These are phyloP conservation scores for Serranochromis macrocephalus DNA, from an alignment of 2,113 vertebrate species.

Conservation along the genomic window DNA sequence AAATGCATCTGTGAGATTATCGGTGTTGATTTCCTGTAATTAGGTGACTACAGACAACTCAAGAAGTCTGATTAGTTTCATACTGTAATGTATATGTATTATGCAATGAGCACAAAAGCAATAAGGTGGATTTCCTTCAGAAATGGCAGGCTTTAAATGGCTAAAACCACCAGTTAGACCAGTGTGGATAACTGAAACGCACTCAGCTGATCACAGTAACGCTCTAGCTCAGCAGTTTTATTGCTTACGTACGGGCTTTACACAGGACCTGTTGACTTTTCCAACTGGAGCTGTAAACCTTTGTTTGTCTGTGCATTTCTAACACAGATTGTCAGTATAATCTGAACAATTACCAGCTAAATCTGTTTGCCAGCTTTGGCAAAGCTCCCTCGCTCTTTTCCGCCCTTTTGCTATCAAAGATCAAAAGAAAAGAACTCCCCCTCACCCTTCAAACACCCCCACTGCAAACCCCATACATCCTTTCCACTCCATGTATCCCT, in stretches of 20 bases:
- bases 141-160: background rate
- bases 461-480: constrained; percentile 17
- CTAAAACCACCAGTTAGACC: constrained; percentile 17
- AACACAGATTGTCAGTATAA: constrained; percentile 71
- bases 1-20: background rate
- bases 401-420: constrained; percentile 62
- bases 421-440: constrained; percentile 60
- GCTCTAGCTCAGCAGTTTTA: constrained; percentile 54
- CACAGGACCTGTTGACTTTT: constrained; percentile 71
- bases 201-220: constrained; percentile 67
- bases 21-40: background rate
- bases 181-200: constrained; percentile 59
- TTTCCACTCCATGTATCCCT: constrained; percentile 15
- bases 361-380: constrained; percentile 73
- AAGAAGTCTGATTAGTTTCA: background rate
- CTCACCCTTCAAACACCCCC: constrained; percentile 23
- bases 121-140: background rate
- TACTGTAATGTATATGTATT: background rate
- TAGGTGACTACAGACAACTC: background rate
- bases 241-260: constrained; percentile 65
- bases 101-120: background rate
- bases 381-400: constrained; percentile 36
- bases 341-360: constrained; percentile 73
- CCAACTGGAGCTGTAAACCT: constrained; percentile 74
- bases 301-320: constrained; percentile 73